Evolutionary conservation across 2,888 invertebrate genomes (phyloP), one percentile per base, ranked within the genome.

Genomic region (Miltochrista miniata): DNA sequence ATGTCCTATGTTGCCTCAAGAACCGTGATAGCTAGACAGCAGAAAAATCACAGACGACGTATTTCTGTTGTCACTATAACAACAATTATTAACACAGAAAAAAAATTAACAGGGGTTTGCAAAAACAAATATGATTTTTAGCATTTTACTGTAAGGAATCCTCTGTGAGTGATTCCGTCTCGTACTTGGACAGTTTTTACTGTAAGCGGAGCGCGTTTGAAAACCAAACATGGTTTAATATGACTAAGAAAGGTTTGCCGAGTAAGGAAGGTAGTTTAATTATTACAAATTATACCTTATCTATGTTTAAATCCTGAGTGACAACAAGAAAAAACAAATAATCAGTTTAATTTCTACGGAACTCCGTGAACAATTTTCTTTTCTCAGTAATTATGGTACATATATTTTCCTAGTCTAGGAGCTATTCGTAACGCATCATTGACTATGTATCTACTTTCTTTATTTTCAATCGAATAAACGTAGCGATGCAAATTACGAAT

Each of bases 251-350:
- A 38, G 38, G 14, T 39, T 47, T 11, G 51, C 51, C 45, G 60
- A 54, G 35, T 54, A 10, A 51, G 56, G 9, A 36, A 9, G 14
- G 45, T 38, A 53, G 54, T 48, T 45, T 56, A 57, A 64, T 57
- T 60, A 47, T 42, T 48, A 52, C 40, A 42, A 56, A 54, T 66
- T 51, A 62, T 48, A 53, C 47, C 47, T 46, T 52, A 64, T 66
- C 49, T 45, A 14, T 40, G 49, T 41, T 60, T 51, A 49, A 51
- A 61, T 64, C 61, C 56, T 42, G 36, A 52, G 13, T 24, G 3
- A 24, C 18, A 24, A 24, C 18, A 24, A 24, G 18, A 24, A 24
- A 24, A 18, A 33, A 41, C 9, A 42, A 30, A 33, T 33, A 4
- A 7, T 46, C 40, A 36, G 30, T 8, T 35, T 45, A 35, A 45